Evolutionary conservation across 2,113 vertebrate species (phyloP).

Genomic region (Zosterops hypoxanthus): DNA sequence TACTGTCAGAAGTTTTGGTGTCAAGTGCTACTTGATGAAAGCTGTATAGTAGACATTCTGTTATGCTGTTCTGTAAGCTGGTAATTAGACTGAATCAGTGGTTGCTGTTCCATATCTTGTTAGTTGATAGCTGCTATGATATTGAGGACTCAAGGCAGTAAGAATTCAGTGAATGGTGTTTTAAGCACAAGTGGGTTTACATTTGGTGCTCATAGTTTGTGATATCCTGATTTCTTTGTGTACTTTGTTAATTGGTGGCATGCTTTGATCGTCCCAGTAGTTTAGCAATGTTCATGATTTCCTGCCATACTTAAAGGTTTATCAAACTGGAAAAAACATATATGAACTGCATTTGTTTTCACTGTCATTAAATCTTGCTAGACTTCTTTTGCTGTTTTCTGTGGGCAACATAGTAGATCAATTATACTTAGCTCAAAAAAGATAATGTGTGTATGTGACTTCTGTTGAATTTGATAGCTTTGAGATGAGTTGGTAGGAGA

Average conservation of each 20-base stretch:
- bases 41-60: background rate
- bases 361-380: background rate
- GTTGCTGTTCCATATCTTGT: background rate
- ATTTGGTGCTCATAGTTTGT: background rate
- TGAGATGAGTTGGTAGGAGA: background rate
- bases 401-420: background rate
- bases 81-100: background rate
- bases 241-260: background rate
- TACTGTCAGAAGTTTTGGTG: background rate
- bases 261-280: background rate
- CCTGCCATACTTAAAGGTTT: background rate
- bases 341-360: background rate
- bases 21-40: background rate
- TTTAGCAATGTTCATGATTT: background rate
- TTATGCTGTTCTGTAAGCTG: background rate
- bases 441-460: background rate
- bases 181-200: background rate
- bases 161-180: background rate
- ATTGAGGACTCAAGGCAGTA: background rate
- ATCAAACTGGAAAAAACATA: background rate
- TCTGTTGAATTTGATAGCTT: background rate
- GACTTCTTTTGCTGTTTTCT: background rate
- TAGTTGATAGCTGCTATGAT: background rate
- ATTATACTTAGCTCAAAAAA: background rate
- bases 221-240: background rate